Evolutionary conservation across 2,888 invertebrate species (phyloP), one percentile per base, ranked within the genome.

Genomic region (Hecatera dysodea): DNA sequence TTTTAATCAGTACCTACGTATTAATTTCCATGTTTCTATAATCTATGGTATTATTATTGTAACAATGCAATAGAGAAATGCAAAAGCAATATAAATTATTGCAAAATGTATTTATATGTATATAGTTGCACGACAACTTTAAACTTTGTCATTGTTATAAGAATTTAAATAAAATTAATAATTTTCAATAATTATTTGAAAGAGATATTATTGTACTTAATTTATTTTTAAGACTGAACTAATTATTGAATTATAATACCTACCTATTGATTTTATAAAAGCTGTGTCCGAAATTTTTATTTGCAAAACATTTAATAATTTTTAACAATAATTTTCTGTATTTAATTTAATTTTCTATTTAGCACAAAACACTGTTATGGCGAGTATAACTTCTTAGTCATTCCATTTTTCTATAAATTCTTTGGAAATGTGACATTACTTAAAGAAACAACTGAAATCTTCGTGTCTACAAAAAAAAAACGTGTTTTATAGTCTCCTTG

Each of bases 161-260:
- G 39, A 67, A 65, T 65, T 52, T 44, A 81, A 81, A 46, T 81
- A 12, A 39, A 44, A 44, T 44, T 48, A 77, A 77, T 67, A 44
- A 62, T 50, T 66, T 48, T 55, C 67, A 50, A 29, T 61, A 82
- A 64, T 59, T 59, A 75, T 72, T 81, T 69, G 67, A 68, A 80
- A 85, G 82, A 84, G 75, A 87, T 81, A 86, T 84, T 82, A 86
- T 84, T 84, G 84, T 81, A 85, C 87, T 87, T 90, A 89, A 91
- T 90, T 90, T 90, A 90, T 91, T 89, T 82, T 93, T 93, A 93
- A 94, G 94, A 94, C 94, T 94, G 94, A 94, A 90, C 87, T 90
- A 89, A 89, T 89, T 89, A 90, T 89, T 88, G 84, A 82, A 87
- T 71, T 78, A 63, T 57, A 87, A 81, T 86, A 17, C 36, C 22